A percentile compares a stretch with the other conserved stretches of the same genome.
These are phyloP conservation scores for Cygnus atratus DNA, from an alignment of 2,113 vertebrate genomes.

Conservation along the genomic window DNA sequence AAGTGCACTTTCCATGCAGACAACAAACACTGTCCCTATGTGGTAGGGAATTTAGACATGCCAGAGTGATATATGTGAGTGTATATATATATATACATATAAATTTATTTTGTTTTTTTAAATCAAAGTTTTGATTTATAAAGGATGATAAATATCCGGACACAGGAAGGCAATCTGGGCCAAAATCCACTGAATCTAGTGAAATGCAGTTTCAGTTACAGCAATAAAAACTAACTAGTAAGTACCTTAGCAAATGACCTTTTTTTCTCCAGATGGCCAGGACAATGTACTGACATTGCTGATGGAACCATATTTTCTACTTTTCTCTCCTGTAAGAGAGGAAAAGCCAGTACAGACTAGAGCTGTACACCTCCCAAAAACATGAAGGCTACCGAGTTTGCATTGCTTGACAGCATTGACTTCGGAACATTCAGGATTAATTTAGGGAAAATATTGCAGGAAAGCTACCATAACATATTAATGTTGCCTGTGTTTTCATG, in stretches of 20 bases:
- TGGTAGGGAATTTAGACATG: neutral
- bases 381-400: neutral
- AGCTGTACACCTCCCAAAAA: neutral
- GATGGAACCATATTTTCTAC: neutral
- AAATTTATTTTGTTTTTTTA: neutral
- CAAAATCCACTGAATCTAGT: neutral
- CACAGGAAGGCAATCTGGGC: neutral
- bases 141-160: neutral
- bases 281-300: neutral
- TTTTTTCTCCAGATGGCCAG: neutral
- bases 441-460: neutral
- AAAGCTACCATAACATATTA: neutral
- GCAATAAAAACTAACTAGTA: neutral
- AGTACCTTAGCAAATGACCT: neutral
- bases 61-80: neutral
- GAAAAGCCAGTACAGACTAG: slow-evolving; percentile 11
- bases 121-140: neutral
- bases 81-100: neutral
- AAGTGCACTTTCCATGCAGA: neutral
- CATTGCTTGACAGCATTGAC: neutral
- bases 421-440: neutral
- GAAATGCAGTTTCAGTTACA: neutral
- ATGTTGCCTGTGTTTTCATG: neutral
- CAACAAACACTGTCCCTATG: neutral
- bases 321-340: slow-evolving; percentile 9